Conservation (phyloP, 2,113 vertebrate genomes). For the Blennius ocellaris region DNA sequence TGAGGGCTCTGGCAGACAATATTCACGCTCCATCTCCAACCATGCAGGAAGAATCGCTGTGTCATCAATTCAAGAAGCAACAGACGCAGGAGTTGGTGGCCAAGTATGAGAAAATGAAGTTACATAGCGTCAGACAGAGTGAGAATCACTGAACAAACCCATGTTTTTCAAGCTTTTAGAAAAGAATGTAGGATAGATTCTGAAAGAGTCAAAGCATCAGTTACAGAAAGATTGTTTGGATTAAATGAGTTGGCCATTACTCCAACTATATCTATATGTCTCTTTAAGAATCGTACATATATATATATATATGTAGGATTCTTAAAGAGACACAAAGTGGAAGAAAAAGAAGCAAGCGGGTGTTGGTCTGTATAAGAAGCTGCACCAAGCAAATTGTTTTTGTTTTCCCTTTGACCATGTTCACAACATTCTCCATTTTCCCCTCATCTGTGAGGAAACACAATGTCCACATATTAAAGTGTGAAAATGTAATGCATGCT, state of each 20-base stretch:
- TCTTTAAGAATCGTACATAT: too few relatives aligned
- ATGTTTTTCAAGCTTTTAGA: neutral
- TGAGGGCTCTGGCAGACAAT: slow-evolving; percentile 2
- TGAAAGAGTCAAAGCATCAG: slow-evolving; percentile 7
- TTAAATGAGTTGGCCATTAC: neutral
- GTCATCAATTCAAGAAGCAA: slow-evolving; percentile 9
- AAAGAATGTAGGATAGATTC: neutral
- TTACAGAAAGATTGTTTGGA: slow-evolving; percentile 7
- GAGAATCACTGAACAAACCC: neutral
- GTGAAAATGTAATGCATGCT: neutral
- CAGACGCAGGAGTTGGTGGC: slow-evolving; percentile 1
- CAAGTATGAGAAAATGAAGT: slow-evolving; percentile 5
- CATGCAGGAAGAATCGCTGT: neutral
- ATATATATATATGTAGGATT: neutral
- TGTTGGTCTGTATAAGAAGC: neutral
- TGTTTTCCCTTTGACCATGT: neutral
- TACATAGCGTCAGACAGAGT: neutral
- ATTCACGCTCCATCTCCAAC: neutral
- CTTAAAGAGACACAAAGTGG: neutral
- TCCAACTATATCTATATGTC: too few relatives aligned
- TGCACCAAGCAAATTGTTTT: neutral
- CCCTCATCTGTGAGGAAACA: neutral
- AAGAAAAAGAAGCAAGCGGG: neutral
- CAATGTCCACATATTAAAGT: neutral
- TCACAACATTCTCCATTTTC: neutral